Evolutionary conservation across 2,797 vertebrate genomes (phyloP), one percentile per base, ranked within the genome.

Genomic region (Gallinago nigripennis): DNA sequence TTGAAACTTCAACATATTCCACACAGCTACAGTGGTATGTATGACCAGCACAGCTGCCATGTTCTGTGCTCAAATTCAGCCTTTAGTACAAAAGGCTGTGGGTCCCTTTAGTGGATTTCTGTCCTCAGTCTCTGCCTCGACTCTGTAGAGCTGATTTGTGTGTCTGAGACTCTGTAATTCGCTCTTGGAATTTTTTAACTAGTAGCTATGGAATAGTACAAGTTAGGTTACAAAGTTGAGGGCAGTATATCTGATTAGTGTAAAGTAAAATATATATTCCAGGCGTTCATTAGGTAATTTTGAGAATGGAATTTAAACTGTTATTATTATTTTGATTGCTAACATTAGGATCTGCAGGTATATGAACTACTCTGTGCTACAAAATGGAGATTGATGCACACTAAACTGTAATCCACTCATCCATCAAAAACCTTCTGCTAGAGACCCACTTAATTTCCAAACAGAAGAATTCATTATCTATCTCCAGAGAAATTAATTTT

Each of bases 381-480:
- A 50, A 70, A 91, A 80, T 39, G 27, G 83, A 92, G 71, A 89
- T 43, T 39, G 58, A 82, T 56, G 70, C 37, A 11, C 46, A 11
- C 11, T 39, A 30, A 93, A 79, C 58, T 90, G 27, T 72, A 91
- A 92, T 90, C 66, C 28, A 63, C 16, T 93, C 43, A 90, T 86
- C 39, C 43, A 58, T 84, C 37, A 51, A 82, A 88, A 95, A 86
- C 46, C 73, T 88, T 94, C 51, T 95, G 46, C 46, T 84, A 56
- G 54, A 93, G 48, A 37, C 43, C 14, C 41, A 58, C 86, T 91
- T 86, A 82, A 95, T 95, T 90, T 93, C 71, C 31, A 82, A 77
- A 82, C 25, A 77, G 83, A 92, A 94, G 25, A 69, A 82, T 93
- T 90, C n/a, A 90, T 95, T 96, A 82, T 80, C 12, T 82, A 2